phyloP scores from a whole-genome alignment of 2,888 invertebrate genomes.

The Pseudococcus longispinus region DNA sequence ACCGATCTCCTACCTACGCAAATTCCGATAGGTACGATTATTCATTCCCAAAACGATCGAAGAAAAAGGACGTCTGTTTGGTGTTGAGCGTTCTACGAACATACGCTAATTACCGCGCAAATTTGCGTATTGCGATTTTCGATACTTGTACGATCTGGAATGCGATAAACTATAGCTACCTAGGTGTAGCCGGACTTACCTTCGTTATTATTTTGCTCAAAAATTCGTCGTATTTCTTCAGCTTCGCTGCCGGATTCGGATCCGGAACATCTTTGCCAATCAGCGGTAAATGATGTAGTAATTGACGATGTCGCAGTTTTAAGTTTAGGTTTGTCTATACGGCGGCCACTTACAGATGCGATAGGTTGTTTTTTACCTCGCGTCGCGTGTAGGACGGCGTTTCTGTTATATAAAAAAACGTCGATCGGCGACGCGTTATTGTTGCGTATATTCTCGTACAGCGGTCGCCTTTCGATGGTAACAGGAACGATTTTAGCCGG shows the following conservation, averaged over 20 bases:
- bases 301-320: background rate
- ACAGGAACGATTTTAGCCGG: constrained; percentile 5
- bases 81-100: too few species aligned
- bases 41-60: too few species aligned
- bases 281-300: background rate
- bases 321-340: background rate
- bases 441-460: constrained; percentile 54
- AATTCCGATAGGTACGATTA: too few species aligned
- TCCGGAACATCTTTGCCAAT: constrained; percentile 63
- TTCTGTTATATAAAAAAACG: constrained; percentile 58
- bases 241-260: constrained; percentile 78
- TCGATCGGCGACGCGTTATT: constrained; percentile 53
- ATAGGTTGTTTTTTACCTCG: background rate
- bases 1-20: too few species aligned
- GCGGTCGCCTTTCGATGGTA: constrained; percentile 32
- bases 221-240: constrained; percentile 73
- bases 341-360: background rate
- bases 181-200: background rate
- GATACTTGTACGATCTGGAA: too few species aligned
- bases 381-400: background rate
- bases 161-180: background rate
- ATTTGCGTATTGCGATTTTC: too few species aligned
- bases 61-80: too few species aligned
- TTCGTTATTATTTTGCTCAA: constrained; percentile 61
- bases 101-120: too few species aligned